phyloP scores from a whole-genome alignment of 2,888 invertebrate species.

The Agrochola lychnidis region DNA sequence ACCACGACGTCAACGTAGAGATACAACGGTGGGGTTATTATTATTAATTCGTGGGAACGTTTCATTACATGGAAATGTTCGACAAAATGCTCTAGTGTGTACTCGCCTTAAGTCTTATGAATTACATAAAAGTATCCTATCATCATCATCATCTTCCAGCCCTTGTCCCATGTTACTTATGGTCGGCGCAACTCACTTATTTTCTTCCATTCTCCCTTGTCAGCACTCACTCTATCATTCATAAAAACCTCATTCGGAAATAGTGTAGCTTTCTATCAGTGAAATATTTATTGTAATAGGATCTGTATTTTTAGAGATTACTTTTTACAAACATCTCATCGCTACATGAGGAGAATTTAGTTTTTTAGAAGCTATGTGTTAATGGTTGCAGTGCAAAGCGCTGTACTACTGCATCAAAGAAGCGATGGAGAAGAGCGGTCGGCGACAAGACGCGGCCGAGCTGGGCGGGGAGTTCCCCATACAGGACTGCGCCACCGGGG shows the following conservation, averaged over 20 bases:
- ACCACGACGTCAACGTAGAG: too few species aligned
- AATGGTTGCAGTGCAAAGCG: conserved; percentile 96
- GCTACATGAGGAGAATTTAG: neutral
- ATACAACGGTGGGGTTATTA: too few species aligned
- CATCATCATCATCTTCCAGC: neutral
- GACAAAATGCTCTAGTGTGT: too few species aligned
- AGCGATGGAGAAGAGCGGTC: conserved; percentile 98
- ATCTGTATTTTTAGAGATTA: neutral
- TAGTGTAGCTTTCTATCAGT: neutral
- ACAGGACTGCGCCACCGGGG: conserved; percentile 98
- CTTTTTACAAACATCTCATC: neutral
- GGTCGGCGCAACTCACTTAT: neutral
- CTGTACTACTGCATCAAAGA: conserved; percentile 99
- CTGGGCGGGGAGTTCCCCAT: conserved; percentile 99
- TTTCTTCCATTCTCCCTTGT: neutral
- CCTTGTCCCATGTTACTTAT: neutral
- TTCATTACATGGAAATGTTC: too few species aligned
- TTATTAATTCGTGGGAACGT: too few species aligned
- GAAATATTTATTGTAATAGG: neutral
- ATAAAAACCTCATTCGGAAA: neutral
- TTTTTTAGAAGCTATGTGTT: conserved; percentile 12
- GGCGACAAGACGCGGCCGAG: conserved; percentile 93
- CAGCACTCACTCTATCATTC: too few species aligned
- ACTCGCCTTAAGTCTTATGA: too few species aligned
- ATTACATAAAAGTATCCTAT: neutral